Conservation (phyloP, 2,113 vertebrate genomes). For the Dicentrarchus labrax region DNA sequence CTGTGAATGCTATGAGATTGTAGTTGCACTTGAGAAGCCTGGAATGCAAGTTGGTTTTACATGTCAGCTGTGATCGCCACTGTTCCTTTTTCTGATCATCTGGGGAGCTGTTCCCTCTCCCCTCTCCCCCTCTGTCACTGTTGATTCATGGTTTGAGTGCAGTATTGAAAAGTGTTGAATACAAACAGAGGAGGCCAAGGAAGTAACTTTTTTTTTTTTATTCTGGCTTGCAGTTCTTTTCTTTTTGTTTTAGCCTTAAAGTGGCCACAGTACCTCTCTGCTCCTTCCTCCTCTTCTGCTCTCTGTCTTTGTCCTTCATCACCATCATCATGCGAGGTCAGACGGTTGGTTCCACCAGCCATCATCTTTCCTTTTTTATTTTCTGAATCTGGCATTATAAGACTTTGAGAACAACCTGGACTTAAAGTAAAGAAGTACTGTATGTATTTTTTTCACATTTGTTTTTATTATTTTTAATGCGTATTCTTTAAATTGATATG, state of each 20-base stretch:
- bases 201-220: slow-evolving; percentile 15
- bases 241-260: slow-evolving; percentile 43
- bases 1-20: slow-evolving; percentile 59
- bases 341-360: slow-evolving; percentile 8
- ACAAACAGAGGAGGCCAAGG: slow-evolving; percentile 9
- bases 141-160: slow-evolving; percentile 58
- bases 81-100: background rate
- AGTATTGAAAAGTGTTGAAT: slow-evolving; percentile 60
- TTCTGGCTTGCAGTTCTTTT: slow-evolving; percentile 6
- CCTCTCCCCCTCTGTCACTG: background rate
- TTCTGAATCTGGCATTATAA: slow-evolving; percentile 61
- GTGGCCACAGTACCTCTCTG: background rate
- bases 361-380: slow-evolving; percentile 29
- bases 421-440: slow-evolving; percentile 62
- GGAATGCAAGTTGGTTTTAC: slow-evolving; percentile 24
- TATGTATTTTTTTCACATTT: slow-evolving; percentile 64
- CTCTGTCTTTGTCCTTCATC: slow-evolving; percentile 2
- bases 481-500: slow-evolving; percentile 74
- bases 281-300: slow-evolving; percentile 16
- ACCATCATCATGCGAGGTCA: background rate
- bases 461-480: slow-evolving; percentile 54
- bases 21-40: slow-evolving; percentile 9
- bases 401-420: slow-evolving; percentile 55
- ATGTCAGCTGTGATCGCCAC: slow-evolving; percentile 8
- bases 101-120: background rate